These are phyloP conservation scores for Numenius phaeopus DNA, from an alignment of 2,797 vertebrate species.

Conservation along the genomic window DNA sequence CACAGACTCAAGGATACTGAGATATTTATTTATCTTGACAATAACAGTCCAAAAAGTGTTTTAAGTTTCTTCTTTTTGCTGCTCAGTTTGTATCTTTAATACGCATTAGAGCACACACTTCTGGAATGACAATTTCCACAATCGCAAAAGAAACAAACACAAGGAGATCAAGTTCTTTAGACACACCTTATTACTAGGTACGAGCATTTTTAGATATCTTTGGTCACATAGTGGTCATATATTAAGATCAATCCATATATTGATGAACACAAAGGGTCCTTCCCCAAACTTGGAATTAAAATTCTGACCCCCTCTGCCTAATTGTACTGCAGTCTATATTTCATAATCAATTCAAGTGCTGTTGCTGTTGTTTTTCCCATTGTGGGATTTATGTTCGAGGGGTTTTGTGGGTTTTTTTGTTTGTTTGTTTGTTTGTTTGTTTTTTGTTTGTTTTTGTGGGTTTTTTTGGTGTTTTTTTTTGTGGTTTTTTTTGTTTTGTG, in stretches of 20 bases:
- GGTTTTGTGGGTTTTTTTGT: too few species aligned
- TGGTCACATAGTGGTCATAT: neutral
- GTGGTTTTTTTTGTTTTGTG: neutral
- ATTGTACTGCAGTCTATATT: neutral
- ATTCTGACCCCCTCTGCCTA: neutral
- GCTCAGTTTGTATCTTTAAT: neutral
- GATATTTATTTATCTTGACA: neutral
- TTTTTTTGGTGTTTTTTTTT: too few species aligned
- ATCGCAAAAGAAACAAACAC: neutral
- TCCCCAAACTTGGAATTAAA: neutral
- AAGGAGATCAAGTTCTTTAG: neutral
- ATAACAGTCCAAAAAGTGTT: rapidly evolving
- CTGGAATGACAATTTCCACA: neutral
- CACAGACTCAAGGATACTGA: neutral
- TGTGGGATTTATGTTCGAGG: neutral
- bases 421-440: neutral
- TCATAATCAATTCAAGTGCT: neutral
- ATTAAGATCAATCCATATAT: neutral
- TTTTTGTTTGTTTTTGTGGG: too few species aligned
- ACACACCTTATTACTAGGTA: neutral
- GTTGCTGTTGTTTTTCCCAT: neutral
- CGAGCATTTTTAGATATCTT: neutral
- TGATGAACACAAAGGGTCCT: neutral
- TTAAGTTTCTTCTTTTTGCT: neutral
- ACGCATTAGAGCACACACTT: neutral